A percentile compares a stretch with the other conserved stretches of the same genome.
Conservation (phyloP, 2,113 vertebrate genomes). For the Marcusenius ussheri region DNA sequence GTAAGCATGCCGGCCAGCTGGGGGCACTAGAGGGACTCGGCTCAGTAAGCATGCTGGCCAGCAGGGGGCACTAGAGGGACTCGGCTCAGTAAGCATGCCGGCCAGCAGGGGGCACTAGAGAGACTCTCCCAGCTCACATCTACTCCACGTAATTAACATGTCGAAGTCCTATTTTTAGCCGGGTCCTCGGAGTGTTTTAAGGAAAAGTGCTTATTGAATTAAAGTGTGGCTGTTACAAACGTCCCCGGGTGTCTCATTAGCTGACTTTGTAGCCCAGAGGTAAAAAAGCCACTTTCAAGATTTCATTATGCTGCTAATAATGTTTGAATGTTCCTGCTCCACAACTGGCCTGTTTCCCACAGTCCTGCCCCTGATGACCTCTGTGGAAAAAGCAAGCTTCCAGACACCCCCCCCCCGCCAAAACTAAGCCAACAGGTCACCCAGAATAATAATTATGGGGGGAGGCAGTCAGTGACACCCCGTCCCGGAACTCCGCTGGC, state of each 20-base stretch:
- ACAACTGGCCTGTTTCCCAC: not conserved
- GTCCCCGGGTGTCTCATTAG: not conserved
- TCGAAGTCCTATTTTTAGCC: not conserved
- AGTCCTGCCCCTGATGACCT: not conserved
- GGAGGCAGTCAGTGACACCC: not conserved
- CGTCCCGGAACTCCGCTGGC: not conserved
- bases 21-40: not conserved
- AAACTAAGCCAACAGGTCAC: not conserved
- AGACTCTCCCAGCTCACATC: not conserved
- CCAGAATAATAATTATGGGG: not conserved
- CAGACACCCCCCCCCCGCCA: no score
- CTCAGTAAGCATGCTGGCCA: slow-evolving; percentile 58
- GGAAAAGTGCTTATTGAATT: not conserved
- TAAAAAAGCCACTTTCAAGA: not conserved
- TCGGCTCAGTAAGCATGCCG: slow-evolving; percentile 58
- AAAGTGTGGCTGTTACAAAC: not conserved
- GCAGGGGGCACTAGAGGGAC: not conserved
- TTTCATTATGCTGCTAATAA: not conserved
- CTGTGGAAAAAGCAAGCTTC: not conserved
- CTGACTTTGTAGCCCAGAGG: not conserved
- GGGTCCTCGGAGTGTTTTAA: not conserved
- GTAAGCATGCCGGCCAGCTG: no score
- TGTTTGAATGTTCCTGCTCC: not conserved
- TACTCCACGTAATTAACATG: not conserved
- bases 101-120: not conserved